Conservation (phyloP, 2,888 invertebrate species). For the Drosophila leonis region DNA sequence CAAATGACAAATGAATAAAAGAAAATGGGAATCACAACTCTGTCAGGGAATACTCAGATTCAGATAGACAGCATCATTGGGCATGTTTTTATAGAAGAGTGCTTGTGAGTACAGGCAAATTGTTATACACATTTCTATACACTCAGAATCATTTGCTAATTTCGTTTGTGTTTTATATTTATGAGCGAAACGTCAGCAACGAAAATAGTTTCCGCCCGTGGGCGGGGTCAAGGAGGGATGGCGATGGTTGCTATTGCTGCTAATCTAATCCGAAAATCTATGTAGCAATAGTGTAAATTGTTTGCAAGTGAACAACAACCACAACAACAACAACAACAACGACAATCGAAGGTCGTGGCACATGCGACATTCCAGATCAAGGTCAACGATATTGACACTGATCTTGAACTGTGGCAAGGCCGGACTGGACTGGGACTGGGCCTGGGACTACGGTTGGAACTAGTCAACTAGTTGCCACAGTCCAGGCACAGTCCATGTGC, state of each 20-base stretch:
- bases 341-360: slow-evolving; percentile 23
- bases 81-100: slow-evolving; percentile 15
- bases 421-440: slow-evolving; percentile 3
- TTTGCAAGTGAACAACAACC: slow-evolving; percentile 45
- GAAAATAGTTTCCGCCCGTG: slow-evolving; percentile 59
- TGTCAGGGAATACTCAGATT: neutral
- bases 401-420: slow-evolving; percentile 29
- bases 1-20: neutral
- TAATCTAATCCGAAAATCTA: slow-evolving; percentile 32
- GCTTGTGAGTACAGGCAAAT: slow-evolving; percentile 31
- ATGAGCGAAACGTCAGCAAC: slow-evolving; percentile 63
- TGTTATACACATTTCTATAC: slow-evolving; percentile 11
- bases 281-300: slow-evolving; percentile 74
- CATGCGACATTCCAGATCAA: slow-evolving; percentile 21
- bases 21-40: neutral
- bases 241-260: neutral
- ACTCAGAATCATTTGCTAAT: slow-evolving; percentile 30
- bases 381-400: slow-evolving; percentile 40
- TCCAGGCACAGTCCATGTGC: neutral
- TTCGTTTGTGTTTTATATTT: slow-evolving; percentile 43
- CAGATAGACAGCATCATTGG: neutral
- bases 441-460: neutral
- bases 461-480: neutral
- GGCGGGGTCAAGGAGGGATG: neutral
- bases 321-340: slow-evolving; percentile 25